Base-by-base conservation (phyloP, 2,797 vertebrate species). In the Nothura maculosa region DNA sequence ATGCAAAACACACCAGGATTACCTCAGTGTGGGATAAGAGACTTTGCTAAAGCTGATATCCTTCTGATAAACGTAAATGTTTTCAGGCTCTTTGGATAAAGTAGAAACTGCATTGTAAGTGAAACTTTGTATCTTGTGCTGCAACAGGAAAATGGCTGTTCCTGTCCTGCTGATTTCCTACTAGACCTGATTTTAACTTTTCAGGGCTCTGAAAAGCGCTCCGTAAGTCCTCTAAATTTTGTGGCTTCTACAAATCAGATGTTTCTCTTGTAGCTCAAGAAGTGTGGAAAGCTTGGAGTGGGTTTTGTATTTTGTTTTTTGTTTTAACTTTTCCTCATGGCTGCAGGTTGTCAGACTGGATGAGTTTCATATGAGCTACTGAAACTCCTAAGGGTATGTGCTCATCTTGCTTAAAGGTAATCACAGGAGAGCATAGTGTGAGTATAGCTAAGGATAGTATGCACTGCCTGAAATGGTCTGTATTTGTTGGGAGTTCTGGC, bases 11-110 rank as follows among this genome's bases (percentile, higher is more conserved):
- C 98, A 96, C 98, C 99, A 97, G 99, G 99, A 98, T 98, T 99
- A 96, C 99, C 99, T 98, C 99, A 99, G 98, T 99, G 99, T 97
- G 99, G 99, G 95, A 99, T 99, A 98, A 98, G 99, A 97, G 99
- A 99, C 95, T 99, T 99, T 48, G 99, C 99, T 97, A 99, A 99
- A 98, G 99, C 99, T 96, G 99, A 99, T 99, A 99, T 99, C 99
- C 98, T 99, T 98, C 97, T 87, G 76, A 21, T 92, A 82, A 78
- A 27, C 90, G 14, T 55, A 38, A 42, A 32, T 94, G 32, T 85
- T 94, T 85, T 78, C 42, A 52, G 40, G 85, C 64, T 73, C 4
- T 2, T 8, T 93, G 69, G 48, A 60, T 84, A 67, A 95, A 89
- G 24, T 69, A 64, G 68, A 70, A 75, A 68, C 32, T 57, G 24